phyloP scores from a whole-genome alignment of 2,113 vertebrate genomes.

The Mormyrus iriodes region DNA sequence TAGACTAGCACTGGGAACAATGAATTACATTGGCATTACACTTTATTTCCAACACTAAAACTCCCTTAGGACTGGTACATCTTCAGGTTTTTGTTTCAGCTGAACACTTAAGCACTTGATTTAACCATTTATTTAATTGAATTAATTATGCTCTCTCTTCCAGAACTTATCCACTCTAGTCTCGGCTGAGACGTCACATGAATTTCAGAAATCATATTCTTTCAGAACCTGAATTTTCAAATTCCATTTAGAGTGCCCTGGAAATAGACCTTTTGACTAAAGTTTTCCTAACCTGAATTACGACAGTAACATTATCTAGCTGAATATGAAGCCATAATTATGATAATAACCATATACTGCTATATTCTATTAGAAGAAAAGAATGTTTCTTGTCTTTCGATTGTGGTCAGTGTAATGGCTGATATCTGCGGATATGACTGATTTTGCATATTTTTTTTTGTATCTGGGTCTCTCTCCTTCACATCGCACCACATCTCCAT shows the following conservation, averaged over 20 bases:
- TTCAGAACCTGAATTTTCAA: background rate
- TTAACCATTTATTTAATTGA: slow-evolving; percentile 5
- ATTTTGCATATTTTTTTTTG: background rate
- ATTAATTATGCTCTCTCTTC: background rate
- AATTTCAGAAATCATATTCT: background rate
- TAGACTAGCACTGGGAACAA: background rate
- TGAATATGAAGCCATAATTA: background rate
- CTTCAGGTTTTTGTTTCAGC: background rate
- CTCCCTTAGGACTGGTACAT: background rate
- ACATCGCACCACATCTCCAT: slow-evolving; percentile 20
- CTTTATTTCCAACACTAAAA: background rate
- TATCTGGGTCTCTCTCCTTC: background rate
- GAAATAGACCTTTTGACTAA: background rate
- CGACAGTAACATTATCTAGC: background rate
- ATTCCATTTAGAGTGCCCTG: background rate
- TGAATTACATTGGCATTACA: background rate
- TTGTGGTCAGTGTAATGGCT: background rate
- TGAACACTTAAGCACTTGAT: background rate
- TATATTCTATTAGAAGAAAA: background rate
- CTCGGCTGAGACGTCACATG: background rate
- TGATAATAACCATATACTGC: background rate
- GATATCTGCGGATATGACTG: background rate
- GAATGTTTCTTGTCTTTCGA: background rate
- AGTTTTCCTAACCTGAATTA: background rate
- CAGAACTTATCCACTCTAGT: background rate